Evolutionary conservation across 2,113 vertebrate species (phyloP), one percentile per base, ranked within the genome.

Genomic region (Caranx ignobilis): DNA sequence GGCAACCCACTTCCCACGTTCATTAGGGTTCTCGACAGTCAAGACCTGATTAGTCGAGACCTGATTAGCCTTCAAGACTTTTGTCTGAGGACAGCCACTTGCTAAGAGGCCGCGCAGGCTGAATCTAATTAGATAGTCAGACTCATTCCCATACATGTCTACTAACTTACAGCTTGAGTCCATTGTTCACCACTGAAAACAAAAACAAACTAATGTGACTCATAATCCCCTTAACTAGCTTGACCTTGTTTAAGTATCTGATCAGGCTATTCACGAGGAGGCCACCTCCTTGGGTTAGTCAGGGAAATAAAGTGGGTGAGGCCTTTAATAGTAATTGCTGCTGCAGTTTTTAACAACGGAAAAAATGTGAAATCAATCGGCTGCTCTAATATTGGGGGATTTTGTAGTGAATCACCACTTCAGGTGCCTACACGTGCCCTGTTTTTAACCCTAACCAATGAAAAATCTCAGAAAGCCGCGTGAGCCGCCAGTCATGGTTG

Each of bases 401-500:
- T 75, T 56, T 62, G 3, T 48, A 37, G 54, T 18, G 0, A 48
- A 54, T 32, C 1, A 15, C 12, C 16, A 7, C 71, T 26, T 59
- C 43, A 71, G 50, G 19, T 50, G 66, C 47, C 21, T 13, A 32
- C 34, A 31, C 18, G 52, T 31, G 11, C 16, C 48, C 34, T 11
- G 39, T 70, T 77, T 76, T 79, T 16, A 61, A 37, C n/a, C 3
- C 3, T 0, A 19, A 79, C 66, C 54, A 69, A 57, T 59, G 31
- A 61, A 11, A 41, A 41, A 10, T 3, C 1, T 31, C 9, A 56
- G 45, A 73, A 55, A 69, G 61, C 73, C 77, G 81, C 34, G 56
- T 79, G 84, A 85, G 92, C 89, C 85, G 90, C 92, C 91, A 95
- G 94, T 93, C 85, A 90, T 92, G 86, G 91, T 93, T 91, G 90